Evolutionary conservation across 1,140 invertebrate species (phyloP), one percentile per base, ranked within the genome.

Genomic region (Hypsibius dujardini): DNA sequence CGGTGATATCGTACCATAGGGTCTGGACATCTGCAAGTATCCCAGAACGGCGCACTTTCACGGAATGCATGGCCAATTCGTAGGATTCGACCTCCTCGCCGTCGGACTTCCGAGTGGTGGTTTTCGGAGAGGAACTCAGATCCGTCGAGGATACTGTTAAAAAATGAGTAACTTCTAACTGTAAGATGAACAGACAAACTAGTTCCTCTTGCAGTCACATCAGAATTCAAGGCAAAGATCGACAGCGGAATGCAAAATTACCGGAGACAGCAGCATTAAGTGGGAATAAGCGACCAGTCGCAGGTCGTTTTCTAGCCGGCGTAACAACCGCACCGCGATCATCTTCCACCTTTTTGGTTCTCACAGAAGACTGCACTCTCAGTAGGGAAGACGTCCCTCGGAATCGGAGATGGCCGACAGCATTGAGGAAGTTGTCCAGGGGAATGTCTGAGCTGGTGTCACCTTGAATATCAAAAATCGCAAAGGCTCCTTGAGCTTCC

Each of bases 351-450:
- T 46, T 71, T 40, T 70, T n/a, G 42, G 12, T 28, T 67, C 46
- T 71, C 2, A 73, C 60, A 28, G 73, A 56, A 45, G 59, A 60
- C 28, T 46, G 75, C 40, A 80, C 75, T 42, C 83, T 76, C 71
- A 84, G 79, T 15, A 84, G 74, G 47, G 79, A 76, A 1, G 83
- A 84, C 2, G 83, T 84, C 1, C 83, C 83, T 69, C 83, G 76
- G 75, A 84, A 84, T 73, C 82, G 83, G 12, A 84, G 75, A 70
- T 82, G 80, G 1, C 83, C 83, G 1, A 84, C 82, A 42, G 79
- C 79, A 2, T 76, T 78, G 2, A 84, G 75, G 75, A 84, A 84
- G 70, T 82, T 80, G 14, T 75, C 76, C 3, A 82, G 74, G 2
- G 78, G 74, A 0, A 84, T 74, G 15, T 75, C 76, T 47, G 78